Evolutionary conservation across 2,888 invertebrate genomes (phyloP).

Genomic region (Pocota personata): DNA sequence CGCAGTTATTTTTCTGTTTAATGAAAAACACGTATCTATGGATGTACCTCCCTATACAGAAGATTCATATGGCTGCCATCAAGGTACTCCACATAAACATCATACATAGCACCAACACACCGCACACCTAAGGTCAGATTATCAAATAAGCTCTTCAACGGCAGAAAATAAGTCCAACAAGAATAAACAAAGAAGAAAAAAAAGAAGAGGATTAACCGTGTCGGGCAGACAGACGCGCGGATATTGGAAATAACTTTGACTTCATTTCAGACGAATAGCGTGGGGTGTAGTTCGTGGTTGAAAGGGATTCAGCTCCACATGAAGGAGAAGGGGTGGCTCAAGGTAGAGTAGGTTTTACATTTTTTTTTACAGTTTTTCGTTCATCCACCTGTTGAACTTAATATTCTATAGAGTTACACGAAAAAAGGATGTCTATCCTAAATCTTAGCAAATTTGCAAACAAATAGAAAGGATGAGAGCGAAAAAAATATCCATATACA

Average conservation of each 20-base stretch:
- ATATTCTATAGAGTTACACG: slow-evolving; percentile 12
- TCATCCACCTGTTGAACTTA: slow-evolving; percentile 60
- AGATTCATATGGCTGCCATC: neutral
- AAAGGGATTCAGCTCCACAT: neutral
- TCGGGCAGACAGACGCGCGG: slow-evolving; percentile 41
- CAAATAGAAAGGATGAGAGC: neutral
- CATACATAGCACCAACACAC: neutral
- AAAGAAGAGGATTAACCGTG: slow-evolving; percentile 31
- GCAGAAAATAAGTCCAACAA: slow-evolving; percentile 20
- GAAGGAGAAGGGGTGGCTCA: neutral
- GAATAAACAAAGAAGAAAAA: slow-evolving; percentile 14
- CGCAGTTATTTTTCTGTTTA: slow-evolving; percentile 3
- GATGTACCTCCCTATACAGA: neutral
- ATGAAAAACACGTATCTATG: slow-evolving; percentile 18
- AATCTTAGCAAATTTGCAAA: slow-evolving; percentile 49
- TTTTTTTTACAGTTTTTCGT: slow-evolving; percentile 24
- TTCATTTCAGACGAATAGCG: slow-evolving; percentile 22
- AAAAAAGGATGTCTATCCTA: slow-evolving; percentile 30
- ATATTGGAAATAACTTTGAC: slow-evolving; percentile 64
- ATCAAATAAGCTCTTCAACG: slow-evolving; percentile 41
- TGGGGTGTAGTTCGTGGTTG: neutral
- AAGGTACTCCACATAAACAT: slow-evolving; percentile 10
- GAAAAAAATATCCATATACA: neutral
- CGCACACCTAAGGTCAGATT: slow-evolving; percentile 41
- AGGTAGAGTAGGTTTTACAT: slow-evolving; percentile 1